Percentiles rank a stretch among this genome's conserved stretches.
These are phyloP conservation scores for Drosophila pallidifrons DNA, from an alignment of 1,140 invertebrate species.

Conservation along the genomic window DNA sequence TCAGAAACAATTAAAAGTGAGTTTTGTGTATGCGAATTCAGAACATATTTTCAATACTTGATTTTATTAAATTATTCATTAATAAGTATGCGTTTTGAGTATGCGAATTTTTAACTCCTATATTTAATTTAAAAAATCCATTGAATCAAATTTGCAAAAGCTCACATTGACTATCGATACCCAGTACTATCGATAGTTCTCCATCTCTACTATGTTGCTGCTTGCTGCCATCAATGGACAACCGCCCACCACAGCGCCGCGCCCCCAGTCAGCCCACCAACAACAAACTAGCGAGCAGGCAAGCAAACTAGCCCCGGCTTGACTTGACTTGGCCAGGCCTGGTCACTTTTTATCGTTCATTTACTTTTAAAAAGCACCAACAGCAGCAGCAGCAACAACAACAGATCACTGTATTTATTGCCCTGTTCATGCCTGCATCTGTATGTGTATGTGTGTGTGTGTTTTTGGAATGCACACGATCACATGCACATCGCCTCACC, in stretches of 20 bases:
- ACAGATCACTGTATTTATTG: constrained; percentile 70
- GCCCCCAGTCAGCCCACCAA: constrained; percentile 6
- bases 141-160: no score
- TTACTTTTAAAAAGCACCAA: constrained; percentile 74
- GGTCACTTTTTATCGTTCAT: constrained; percentile 78
- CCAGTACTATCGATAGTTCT: no score
- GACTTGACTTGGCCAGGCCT: constrained; percentile 45
- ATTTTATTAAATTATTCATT: no score
- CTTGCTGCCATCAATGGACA: constrained; percentile 36
- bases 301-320: constrained; percentile 14
- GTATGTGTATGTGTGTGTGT: constrained; percentile 49
- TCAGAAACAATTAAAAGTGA: no score
- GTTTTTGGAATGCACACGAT: constrained; percentile 74
- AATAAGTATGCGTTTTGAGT: no score
- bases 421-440: constrained; percentile 59
- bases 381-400: constrained; percentile 50
- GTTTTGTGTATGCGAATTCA: no score
- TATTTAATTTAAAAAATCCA: no score
- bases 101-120: no score
- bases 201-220: constrained; percentile 11
- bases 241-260: constrained; percentile 37
- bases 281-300: neutral
- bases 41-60: no score
- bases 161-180: no score
- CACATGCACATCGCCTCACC: constrained; percentile 74